Evolutionary conservation across 2,113 vertebrate genomes (phyloP).

Genomic region (Riparia riparia): DNA sequence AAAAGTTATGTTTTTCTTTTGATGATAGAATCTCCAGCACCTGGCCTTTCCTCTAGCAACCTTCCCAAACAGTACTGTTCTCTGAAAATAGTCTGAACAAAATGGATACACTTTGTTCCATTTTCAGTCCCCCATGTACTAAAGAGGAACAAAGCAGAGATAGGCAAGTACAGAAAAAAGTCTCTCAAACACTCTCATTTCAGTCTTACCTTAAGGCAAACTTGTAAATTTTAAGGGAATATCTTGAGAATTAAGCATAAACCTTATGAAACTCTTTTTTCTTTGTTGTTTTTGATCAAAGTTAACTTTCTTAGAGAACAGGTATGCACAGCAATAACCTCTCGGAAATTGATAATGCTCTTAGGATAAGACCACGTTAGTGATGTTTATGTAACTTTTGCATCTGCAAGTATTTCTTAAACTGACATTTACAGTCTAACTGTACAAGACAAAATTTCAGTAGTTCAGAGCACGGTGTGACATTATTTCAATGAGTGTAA

Average conservation of each 20-base stretch:
- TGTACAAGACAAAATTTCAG: neutral
- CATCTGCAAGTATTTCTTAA: neutral
- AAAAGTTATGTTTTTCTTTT: neutral
- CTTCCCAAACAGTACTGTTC: neutral
- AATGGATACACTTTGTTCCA: neutral
- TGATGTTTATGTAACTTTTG: neutral
- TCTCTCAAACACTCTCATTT: neutral
- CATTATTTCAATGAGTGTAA: neutral
- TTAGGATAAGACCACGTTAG: neutral
- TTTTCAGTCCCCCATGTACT: neutral
- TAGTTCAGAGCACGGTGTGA: conserved; percentile 12
- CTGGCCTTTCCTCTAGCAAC: neutral
- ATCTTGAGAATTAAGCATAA: neutral
- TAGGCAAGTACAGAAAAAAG: neutral
- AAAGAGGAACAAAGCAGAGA: neutral
- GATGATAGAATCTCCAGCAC: neutral
- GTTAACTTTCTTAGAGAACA: conserved; percentile 12
- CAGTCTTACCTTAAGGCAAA: neutral
- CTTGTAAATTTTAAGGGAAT: neutral
- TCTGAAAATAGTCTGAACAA: neutral
- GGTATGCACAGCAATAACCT: neutral
- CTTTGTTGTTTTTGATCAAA: neutral
- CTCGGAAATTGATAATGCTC: neutral
- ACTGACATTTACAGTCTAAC: neutral
- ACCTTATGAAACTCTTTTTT: neutral